These are phyloP conservation scores for Lomographa bimaculata DNA, from an alignment of 2,888 invertebrate species.

Conservation along the genomic window DNA sequence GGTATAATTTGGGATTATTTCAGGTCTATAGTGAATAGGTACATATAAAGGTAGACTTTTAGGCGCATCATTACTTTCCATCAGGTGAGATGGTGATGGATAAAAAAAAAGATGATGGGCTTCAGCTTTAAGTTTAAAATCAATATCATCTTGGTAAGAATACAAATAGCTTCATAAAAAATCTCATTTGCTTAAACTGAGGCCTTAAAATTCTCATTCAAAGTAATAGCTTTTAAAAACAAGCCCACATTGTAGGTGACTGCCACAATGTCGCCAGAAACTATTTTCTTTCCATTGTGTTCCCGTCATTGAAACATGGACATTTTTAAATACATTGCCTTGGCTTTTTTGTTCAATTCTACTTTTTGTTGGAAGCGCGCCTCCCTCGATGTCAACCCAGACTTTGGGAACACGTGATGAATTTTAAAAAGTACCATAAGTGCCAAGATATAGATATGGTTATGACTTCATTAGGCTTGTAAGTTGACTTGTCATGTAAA, in stretches of 20 bases:
- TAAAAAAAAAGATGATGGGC: too few species aligned
- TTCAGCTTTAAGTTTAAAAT: too few species aligned
- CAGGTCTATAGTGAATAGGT: too few species aligned
- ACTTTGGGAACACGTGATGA: slow-evolving; percentile 67
- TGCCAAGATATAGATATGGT: slow-evolving; percentile 60
- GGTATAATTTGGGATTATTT: too few species aligned
- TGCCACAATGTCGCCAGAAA: slow-evolving; percentile 63
- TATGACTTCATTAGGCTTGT: slow-evolving; percentile 62
- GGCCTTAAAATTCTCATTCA: slow-evolving; percentile 20
- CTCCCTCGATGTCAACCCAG: slow-evolving; percentile 58
- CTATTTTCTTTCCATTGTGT: slow-evolving; percentile 68
- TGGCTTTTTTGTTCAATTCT: slow-evolving; percentile 34
- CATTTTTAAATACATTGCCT: slow-evolving; percentile 69
- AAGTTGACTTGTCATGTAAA: slow-evolving; percentile 68
- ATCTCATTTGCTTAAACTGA: slow-evolving; percentile 21
- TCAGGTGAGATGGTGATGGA: too few species aligned
- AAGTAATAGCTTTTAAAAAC: slow-evolving; percentile 37
- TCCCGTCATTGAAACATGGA: slow-evolving; percentile 56
- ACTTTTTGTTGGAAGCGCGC: slow-evolving; percentile 65
- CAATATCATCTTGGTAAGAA: neutral
- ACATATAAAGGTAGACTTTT: too few species aligned
- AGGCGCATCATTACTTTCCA: too few species aligned
- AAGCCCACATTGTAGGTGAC: slow-evolving; percentile 47
- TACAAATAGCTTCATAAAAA: slow-evolving; percentile 7
- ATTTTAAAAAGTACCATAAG: slow-evolving; percentile 71